Base-by-base conservation (phyloP, 2,797 vertebrate species). In the Loriculus beryllinus region DNA sequence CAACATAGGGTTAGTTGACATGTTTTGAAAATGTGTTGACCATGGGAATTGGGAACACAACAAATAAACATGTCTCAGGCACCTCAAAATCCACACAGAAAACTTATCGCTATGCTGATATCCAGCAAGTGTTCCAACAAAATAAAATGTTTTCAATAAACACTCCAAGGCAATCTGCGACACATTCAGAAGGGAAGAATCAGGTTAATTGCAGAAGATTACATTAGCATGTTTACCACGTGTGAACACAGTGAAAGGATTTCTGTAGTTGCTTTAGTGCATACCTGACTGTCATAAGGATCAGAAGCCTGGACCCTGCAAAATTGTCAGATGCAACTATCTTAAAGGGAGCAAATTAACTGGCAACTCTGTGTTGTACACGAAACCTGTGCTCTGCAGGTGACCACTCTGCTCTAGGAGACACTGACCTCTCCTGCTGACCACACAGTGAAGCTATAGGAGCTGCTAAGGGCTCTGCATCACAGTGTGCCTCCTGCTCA, bases 171-270 rank as follows among this genome's bases (percentile, higher is more conserved):
- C 18, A 68, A 69, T 43, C 45, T 37, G 14, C 29, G 43, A 31
- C 37, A 67, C 12, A 20, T 31, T 80, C 25, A 74, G 40, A 81
- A 80, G 23, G 29, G 49, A 76, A 65, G 59, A 67, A 39, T 15
- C 23, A 62, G 22, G 16, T 39, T 82, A 49, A 47, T 28, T 63
- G 63, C 70, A 76, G 69, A 56, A 88, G 48, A 31, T 17, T 0
- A 3, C 33, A 40, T 26, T 37, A 48, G 10, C 4, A 1, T 29
- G 10, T 14, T 63, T 49, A 33, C 8, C 4, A 1, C 4, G 23
- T 88, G 25, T 43, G 48, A 83, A 65, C 16, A 39, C 0, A 4
- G 25, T 16, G 12, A 26, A 40, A 87, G 64, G 28, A 72, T 39
- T 69, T 76, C 78, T 79, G 19, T 21, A 43, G 29, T 14, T 79